Base-by-base conservation (phyloP, 2,113 vertebrate species). In the Rhea pennata region DNA sequence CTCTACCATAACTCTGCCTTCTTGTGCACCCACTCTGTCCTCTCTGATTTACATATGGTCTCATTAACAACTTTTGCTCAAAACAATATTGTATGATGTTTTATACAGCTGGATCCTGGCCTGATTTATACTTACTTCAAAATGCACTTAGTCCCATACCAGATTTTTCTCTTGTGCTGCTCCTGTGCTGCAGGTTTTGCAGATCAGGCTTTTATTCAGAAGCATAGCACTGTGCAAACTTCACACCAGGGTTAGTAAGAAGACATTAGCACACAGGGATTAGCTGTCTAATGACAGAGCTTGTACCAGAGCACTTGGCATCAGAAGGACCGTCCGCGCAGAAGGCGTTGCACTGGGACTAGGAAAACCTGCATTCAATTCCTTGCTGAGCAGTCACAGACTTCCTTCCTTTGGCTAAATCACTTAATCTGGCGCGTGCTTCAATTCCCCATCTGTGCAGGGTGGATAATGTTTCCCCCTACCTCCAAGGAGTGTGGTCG, bases 371-470 rank as follows among this genome's bases (percentile, higher is more conserved):
- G 19, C 12, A 10, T 39, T 70, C 29, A 84, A 6, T 70, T 93
- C 84, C 84, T 91, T 27, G 40, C 1, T 24, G 88, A 94, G 54
- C 74, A 65, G 64, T 79, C 84, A 70, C 74, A 89, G 71, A 73
- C 81, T 96, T 97, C 80, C 91, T 95, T 85, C 81, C 77, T 91
- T 77, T 2, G 8, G 74, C 80, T 92, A 73, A 96, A 95, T 87
- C 88, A 78, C 70, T 92, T 92, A 54, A 42, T 42, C 77, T 84
- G 64, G 54, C 2, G 0, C 0, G 5, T 78, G 88, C 40, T 94
- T 56, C 92, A 69, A 44, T 23, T 92, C 65, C 83, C 61, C 29
- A 3, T 65, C 42, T 3, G 0, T 31, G 33, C 24, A 53, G 74
- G 16, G n/a, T 26, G 79, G 88, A 78, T 90, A 56, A 71, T 23